phyloP scores from a whole-genome alignment of 2,797 vertebrate species.

The Macrochelys suwanniensis region DNA sequence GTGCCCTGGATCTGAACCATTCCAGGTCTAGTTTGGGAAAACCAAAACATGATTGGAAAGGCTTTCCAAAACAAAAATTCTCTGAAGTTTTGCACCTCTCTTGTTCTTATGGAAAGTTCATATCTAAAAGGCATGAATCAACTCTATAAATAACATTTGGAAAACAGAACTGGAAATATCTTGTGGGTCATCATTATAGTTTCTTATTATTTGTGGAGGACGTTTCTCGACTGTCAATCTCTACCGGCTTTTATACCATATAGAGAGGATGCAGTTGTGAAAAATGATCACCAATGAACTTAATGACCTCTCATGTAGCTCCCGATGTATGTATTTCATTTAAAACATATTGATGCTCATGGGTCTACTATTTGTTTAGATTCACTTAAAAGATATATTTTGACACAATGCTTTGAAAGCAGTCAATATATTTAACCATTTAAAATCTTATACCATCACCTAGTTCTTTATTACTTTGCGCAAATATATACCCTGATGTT shows the following conservation, averaged over 20 bases:
- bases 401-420: not conserved
- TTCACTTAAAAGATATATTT: not conserved
- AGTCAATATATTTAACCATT: rapidly evolving
- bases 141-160: constrained; percentile 7
- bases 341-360: not conserved
- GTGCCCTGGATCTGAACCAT: not conserved
- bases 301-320: not conserved
- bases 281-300: not conserved
- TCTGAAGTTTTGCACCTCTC: not conserved
- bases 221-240: not conserved
- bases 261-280: not conserved
- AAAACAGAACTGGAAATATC: not conserved
- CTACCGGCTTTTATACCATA: not conserved
- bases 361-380: not conserved
- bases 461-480: not conserved
- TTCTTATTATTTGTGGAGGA: not conserved
- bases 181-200: not conserved
- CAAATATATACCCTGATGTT: not conserved
- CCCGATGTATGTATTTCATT: not conserved
- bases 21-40: not conserved
- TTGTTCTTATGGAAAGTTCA: not conserved
- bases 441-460: not conserved
- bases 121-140: constrained; percentile 13
- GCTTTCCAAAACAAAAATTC: not conserved
- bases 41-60: not conserved